phyloP scores from a whole-genome alignment of 2,888 invertebrate genomes.

The Chloroclysta siterata region DNA sequence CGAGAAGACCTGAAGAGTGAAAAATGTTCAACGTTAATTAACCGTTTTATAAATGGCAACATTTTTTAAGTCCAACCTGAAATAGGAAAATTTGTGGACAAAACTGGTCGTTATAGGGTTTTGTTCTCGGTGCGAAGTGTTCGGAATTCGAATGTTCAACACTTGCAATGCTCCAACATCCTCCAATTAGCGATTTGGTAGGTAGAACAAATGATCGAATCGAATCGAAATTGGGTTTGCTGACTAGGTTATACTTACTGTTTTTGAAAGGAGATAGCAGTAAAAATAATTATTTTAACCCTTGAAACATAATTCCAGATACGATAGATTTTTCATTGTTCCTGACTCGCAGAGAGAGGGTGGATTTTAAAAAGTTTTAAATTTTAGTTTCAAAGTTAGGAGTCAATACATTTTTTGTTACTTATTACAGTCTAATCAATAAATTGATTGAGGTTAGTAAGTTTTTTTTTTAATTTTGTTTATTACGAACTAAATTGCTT shows the following conservation, averaged over 20 bases:
- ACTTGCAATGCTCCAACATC: constrained; percentile 40
- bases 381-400: too few species aligned
- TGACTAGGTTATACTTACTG: constrained; percentile 37
- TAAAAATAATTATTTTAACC: not conserved
- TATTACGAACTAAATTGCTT: too few species aligned
- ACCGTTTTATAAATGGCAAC: constrained; percentile 69
- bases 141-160: constrained; percentile 23
- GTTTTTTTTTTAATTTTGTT: too few species aligned
- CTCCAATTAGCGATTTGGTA: constrained; percentile 68
- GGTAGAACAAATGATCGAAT: constrained; percentile 57
- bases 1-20: constrained; percentile 86
- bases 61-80: constrained; percentile 79
- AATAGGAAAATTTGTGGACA: constrained; percentile 81
- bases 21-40: constrained; percentile 84
- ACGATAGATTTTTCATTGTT: too few species aligned
- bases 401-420: too few species aligned
- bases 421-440: too few species aligned
- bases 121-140: constrained; percentile 43
- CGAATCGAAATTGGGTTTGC: constrained; percentile 45
- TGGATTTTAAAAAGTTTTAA: too few species aligned
- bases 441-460: too few species aligned
- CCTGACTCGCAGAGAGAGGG: too few species aligned
- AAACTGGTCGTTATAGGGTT: constrained; percentile 70
- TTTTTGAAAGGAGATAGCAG: not conserved
- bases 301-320: too few species aligned